Evolutionary conservation across 2,113 vertebrate species (phyloP).

Genomic region (Myxocyprinus asiaticus): DNA sequence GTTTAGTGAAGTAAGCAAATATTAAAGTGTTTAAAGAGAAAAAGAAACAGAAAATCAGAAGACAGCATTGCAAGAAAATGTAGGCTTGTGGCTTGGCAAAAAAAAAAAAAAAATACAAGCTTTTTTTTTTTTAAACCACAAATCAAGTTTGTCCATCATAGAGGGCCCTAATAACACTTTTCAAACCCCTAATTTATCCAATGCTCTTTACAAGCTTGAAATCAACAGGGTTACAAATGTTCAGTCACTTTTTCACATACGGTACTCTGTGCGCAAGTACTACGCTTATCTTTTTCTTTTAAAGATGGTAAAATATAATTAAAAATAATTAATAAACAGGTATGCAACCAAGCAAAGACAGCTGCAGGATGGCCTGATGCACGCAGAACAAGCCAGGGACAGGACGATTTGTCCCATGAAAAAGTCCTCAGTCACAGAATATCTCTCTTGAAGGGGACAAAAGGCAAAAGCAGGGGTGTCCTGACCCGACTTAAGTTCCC

Average conservation of each 20-base stretch:
- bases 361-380: constrained; percentile 40
- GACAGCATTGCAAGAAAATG: not conserved
- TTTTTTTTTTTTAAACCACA: no score
- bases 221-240: constrained; percentile 47
- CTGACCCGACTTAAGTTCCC: constrained; percentile 13
- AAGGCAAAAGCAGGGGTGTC: constrained; percentile 4
- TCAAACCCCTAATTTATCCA: constrained; percentile 11
- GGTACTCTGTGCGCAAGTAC: constrained; percentile 62
- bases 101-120: not conserved
- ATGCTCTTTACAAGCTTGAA: constrained; percentile 20
- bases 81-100: not conserved
- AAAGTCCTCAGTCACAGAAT: constrained; percentile 29
- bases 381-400: constrained; percentile 47
- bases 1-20: constrained; percentile 25
- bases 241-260: constrained; percentile 58
- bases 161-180: constrained; percentile 28
- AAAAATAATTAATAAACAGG: constrained; percentile 36
- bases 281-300: constrained; percentile 55
- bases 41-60: not conserved
- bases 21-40: not conserved
- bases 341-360: constrained; percentile 51
- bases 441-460: constrained; percentile 3
- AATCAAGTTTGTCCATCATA: constrained; percentile 41
- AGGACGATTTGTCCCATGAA: constrained; percentile 39
- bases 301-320: constrained; percentile 32